phyloP scores from a whole-genome alignment of 2,797 vertebrate genomes.

The Clarias platycephalus region DNA sequence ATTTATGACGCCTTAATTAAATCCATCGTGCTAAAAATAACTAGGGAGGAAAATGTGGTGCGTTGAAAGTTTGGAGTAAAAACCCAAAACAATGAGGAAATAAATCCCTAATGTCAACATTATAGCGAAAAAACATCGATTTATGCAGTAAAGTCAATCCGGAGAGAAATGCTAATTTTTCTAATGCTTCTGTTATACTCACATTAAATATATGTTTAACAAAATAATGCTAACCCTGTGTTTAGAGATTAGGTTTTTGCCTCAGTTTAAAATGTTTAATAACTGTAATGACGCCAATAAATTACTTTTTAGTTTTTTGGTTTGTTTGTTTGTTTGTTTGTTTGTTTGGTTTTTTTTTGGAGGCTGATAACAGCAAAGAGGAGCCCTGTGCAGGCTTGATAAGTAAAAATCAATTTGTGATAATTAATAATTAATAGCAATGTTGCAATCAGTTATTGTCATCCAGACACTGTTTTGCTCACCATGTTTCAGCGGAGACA shows the following conservation, averaged over 20 bases:
- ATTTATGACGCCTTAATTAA: conserved; percentile 50
- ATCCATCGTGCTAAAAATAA: conserved; percentile 44
- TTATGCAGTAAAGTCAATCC: conserved; percentile 24
- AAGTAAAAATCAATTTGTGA: conserved; percentile 61
- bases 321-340: no score
- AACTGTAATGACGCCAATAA: conserved; percentile 54
- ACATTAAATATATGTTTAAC: conserved; percentile 12
- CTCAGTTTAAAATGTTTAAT: conserved; percentile 51
- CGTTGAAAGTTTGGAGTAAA: conserved; percentile 13
- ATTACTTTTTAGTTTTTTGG: conserved; percentile 33
- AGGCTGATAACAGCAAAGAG: conserved; percentile 47
- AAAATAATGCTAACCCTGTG: not conserved
- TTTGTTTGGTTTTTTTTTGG: conserved; percentile 17
- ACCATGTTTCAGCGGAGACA: not conserved
- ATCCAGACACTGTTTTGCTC: conserved; percentile 16
- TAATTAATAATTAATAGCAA: conserved; percentile 61
- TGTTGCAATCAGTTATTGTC: conserved; percentile 49
- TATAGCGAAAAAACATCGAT: not conserved
- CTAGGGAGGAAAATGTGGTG: not conserved
- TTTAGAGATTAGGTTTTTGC: conserved; percentile 47
- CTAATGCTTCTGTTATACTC: not conserved
- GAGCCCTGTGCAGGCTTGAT: conserved; percentile 59
- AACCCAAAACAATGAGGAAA: not conserved
- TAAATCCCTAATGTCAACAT: conserved; percentile 27
- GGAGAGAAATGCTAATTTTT: conserved; percentile 12